Percentiles rank a stretch among this genome's conserved stretches.
Evolutionary conservation across 2,797 vertebrate genomes (phyloP).

Genomic region (Molothrus aeneus): DNA sequence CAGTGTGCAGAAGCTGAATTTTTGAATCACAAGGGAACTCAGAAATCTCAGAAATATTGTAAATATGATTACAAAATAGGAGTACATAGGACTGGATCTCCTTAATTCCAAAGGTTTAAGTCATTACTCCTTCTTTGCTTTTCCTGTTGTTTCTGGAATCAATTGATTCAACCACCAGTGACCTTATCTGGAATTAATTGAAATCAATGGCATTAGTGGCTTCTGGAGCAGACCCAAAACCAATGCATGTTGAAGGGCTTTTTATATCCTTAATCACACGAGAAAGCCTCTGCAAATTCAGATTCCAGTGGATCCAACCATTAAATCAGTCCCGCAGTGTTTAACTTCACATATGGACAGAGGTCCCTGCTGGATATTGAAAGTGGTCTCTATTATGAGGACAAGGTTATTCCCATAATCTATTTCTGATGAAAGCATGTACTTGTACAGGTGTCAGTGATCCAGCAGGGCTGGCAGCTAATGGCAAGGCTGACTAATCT

Average conservation of each 20-base stretch:
- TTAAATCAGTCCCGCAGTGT: background rate
- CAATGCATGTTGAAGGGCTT: background rate
- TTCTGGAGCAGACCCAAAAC: conserved; percentile 46
- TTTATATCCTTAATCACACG: background rate
- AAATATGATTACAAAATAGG: background rate
- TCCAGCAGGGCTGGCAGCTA: background rate
- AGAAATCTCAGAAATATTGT: background rate
- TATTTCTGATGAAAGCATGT: background rate
- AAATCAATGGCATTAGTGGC: conserved; percentile 36
- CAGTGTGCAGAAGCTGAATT: background rate
- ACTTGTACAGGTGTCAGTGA: conserved; percentile 9
- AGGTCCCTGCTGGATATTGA: background rate
- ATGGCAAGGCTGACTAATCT: background rate
- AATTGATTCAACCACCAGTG: conserved; percentile 26
- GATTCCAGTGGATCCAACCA: background rate
- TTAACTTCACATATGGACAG: conserved; percentile 13
- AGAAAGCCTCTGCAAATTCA: background rate
- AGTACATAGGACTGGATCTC: background rate
- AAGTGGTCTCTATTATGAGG: background rate
- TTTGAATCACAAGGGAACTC: background rate
- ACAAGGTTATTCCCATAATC: background rate
- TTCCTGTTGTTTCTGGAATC: conserved; percentile 9
- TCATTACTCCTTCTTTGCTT: background rate
- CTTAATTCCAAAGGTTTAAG: background rate
- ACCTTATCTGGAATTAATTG: conserved; percentile 35